Percentiles rank a stretch among this genome's conserved stretches.
These are phyloP conservation scores for Hippocampus barbouri DNA, from an alignment of 2,113 vertebrate species.

Conservation along the genomic window DNA sequence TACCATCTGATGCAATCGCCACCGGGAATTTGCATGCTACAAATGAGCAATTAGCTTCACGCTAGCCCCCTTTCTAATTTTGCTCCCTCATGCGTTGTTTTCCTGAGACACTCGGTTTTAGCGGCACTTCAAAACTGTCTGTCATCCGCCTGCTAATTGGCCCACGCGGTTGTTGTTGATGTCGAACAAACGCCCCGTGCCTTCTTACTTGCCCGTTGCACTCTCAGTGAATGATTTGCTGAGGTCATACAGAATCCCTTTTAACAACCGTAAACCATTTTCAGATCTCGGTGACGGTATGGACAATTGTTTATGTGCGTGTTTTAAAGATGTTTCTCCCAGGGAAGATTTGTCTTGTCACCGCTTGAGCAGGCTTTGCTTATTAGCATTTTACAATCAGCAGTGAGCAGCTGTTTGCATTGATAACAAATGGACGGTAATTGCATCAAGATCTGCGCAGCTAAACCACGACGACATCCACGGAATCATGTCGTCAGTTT, in stretches of 20 bases:
- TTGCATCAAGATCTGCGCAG: slow-evolving; percentile 26
- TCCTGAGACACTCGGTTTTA: slow-evolving; percentile 32
- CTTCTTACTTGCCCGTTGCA: no score
- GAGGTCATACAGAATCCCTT: slow-evolving; percentile 18
- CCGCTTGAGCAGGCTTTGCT: slow-evolving; percentile 31
- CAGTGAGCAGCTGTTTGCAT: slow-evolving; percentile 46
- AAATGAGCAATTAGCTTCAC: slow-evolving; percentile 56
- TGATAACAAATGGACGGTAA: slow-evolving; percentile 58
- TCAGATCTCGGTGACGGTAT: slow-evolving; percentile 39
- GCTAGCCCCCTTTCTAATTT: slow-evolving; percentile 14
- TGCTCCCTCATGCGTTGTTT: slow-evolving; percentile 18
- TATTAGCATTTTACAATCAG: slow-evolving; percentile 53
- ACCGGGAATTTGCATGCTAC: slow-evolving; percentile 31
- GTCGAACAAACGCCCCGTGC: neutral
- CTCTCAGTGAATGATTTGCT: neutral
- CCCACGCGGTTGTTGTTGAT: neutral
- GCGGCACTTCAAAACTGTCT: slow-evolving; percentile 12
- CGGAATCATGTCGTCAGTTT: slow-evolving; percentile 18
- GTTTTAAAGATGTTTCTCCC: slow-evolving; percentile 34
- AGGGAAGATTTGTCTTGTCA: slow-evolving; percentile 52
- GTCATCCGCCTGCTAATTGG: neutral
- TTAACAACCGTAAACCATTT: slow-evolving; percentile 38
- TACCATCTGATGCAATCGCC: no score
- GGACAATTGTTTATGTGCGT: slow-evolving; percentile 7
- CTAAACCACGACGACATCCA: slow-evolving; percentile 13